phyloP scores from a whole-genome alignment of 2,113 vertebrate species.

The Hypanus sabinus region DNA sequence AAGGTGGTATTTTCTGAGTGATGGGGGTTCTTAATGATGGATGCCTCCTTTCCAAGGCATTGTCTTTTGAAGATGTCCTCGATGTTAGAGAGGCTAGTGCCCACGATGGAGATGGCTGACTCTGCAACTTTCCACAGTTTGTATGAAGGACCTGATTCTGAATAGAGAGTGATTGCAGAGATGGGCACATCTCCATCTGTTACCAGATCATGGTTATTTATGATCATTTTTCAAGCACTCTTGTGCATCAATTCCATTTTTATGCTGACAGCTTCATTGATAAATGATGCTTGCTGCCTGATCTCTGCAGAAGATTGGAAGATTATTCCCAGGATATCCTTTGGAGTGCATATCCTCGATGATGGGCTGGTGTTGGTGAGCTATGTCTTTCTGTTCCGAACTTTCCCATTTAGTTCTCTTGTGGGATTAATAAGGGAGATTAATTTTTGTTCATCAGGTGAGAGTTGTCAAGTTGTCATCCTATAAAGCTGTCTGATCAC shows the following conservation, averaged over 20 bases:
- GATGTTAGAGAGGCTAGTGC: too few species aligned
- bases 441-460: background rate
- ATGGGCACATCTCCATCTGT: constrained; percentile 34
- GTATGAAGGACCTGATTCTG: background rate
- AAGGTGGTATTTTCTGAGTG: too few species aligned
- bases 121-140: background rate
- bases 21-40: too few species aligned
- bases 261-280: background rate
- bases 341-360: background rate
- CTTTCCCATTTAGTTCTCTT: background rate
- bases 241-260: constrained; percentile 33
- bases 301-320: background rate
- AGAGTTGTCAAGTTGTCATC: too few species aligned
- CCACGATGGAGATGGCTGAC: too few species aligned
- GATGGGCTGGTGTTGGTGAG: background rate
- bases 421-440: background rate
- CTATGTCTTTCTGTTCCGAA: too few species aligned
- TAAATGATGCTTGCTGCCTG: background rate
- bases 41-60: too few species aligned
- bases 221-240: constrained; percentile 8
- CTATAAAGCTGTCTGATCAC: too few species aligned
- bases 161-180: background rate
- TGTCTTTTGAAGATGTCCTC: too few species aligned
- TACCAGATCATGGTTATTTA: background rate
- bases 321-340: background rate